Base-by-base conservation (phyloP, 2,888 invertebrate genomes). In the Pyrgus malvae region DNA sequence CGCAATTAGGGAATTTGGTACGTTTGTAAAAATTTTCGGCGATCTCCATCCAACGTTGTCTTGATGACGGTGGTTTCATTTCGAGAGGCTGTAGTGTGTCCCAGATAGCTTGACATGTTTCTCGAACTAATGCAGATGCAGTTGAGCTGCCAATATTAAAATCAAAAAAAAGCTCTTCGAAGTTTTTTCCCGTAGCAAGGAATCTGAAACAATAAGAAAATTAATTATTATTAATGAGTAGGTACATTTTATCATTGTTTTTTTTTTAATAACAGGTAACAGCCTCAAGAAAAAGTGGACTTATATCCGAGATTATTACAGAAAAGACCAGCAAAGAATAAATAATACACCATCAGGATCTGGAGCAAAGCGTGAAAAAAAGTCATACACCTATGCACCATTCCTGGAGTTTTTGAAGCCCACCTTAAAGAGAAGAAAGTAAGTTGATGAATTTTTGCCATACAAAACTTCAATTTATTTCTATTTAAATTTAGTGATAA, bases 41-140 rank as follows among this genome's bases (percentile, higher is more conserved):
- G 16, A 41, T 41, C 25, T 41, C 29, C 27, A 11, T 9, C 42
- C 42, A 42, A 27, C 29, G 42, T 42, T 42, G 16, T 42, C 27
- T 42, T 27, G 37, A 68, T 53, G 48, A 69, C 69, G 69, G 70
- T 70, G 54, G 49, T n/a, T 41, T 55, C 45, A 59, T 57, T 56
- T 57, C 55, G 16, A 57, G 44, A 25, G 55, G 53, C 44, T 59
- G 59, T n/a, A 29, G 49, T 1, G 55, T 50, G 45, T 60, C 61
- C 61, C 61, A 61, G 19, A 61, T 59, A 14, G 53, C 55, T 53
- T 7, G 16, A 60, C 60, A 59, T 19, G 59, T 61, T 57, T 61
- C 60, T 35, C 57, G 48, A 58, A 63, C 60, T 14, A 61, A 8
- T 1, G 48, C 55, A 12, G 60, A 61, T 19, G 59, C 53, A 6